phyloP scores from a whole-genome alignment of 2,797 vertebrate species.

The Micrastur ruficollis region DNA sequence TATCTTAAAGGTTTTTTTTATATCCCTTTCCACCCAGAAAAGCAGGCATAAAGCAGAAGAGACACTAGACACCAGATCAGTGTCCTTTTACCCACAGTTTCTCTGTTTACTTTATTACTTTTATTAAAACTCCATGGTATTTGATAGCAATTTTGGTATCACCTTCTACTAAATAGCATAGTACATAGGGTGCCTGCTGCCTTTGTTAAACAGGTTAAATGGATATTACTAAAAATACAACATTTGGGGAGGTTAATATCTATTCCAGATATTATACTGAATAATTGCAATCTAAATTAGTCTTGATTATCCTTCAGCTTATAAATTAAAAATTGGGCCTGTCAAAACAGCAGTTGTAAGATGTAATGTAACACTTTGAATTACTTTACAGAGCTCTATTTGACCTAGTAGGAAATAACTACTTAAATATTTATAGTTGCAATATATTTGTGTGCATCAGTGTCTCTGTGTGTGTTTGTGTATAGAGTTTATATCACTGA shows the following conservation, averaged over 20 bases:
- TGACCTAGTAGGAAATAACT: neutral
- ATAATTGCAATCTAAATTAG: slow-evolving; percentile 24
- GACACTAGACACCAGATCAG: neutral
- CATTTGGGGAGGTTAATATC: neutral
- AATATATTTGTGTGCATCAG: neutral
- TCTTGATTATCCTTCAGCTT: neutral
- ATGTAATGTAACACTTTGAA: neutral
- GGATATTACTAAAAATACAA: neutral
- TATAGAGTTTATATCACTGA: neutral
- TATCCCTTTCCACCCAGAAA: neutral
- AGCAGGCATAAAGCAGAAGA: neutral
- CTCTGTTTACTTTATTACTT: neutral
- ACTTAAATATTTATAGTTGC: neutral
- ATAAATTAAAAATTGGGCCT: neutral
- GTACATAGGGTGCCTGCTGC: neutral
- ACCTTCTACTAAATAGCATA: neutral
- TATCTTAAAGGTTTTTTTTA: fast-evolving
- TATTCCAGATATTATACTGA: slow-evolving; percentile 2
- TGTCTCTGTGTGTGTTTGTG: neutral
- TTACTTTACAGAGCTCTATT: neutral
- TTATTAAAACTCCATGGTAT: neutral
- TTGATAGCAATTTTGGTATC: neutral
- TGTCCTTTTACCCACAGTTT: neutral
- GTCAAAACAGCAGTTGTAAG: neutral
- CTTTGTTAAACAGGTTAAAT: neutral